Conservation (phyloP, 2,113 vertebrate species). For the Uropsilus gracilis region DNA sequence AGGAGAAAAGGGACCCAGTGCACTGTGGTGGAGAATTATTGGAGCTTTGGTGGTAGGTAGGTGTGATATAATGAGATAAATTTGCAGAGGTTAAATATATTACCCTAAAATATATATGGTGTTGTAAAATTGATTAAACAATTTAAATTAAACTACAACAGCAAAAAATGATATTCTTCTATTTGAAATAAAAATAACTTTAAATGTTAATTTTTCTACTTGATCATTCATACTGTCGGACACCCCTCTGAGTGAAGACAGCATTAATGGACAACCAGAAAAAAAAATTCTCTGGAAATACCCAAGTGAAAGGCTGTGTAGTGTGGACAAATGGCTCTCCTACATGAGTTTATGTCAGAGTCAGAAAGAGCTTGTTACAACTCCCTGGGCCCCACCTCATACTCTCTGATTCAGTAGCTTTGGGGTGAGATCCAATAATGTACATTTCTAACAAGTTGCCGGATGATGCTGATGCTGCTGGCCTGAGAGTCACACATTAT, state of each 20-base stretch:
- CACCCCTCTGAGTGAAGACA: neutral
- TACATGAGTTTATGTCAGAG: neutral
- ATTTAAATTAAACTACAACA: neutral
- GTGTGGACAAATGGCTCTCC: neutral
- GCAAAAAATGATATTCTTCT: constrained; percentile 28
- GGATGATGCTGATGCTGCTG: constrained; percentile 5
- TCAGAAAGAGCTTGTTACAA: constrained; percentile 41
- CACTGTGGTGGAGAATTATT: no score
- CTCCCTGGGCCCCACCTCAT: neutral
- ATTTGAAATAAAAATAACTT: constrained; percentile 50
- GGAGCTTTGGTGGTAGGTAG: no score
- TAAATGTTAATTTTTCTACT: constrained; percentile 50
- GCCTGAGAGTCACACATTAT: neutral
- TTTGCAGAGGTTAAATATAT: no score
- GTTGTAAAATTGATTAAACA: no score
- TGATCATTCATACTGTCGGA: neutral
- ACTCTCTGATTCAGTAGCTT: neutral
- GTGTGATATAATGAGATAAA: no score
- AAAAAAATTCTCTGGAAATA: neutral
- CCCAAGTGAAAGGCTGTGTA: constrained; percentile 30
- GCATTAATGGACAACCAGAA: neutral
- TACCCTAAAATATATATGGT: no score
- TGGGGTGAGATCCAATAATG: neutral
- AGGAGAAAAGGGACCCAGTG: no score
- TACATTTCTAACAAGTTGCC: constrained; percentile 3